Evolutionary conservation across 2,888 invertebrate genomes (phyloP).

Genomic region (Lycaena phlaeas): DNA sequence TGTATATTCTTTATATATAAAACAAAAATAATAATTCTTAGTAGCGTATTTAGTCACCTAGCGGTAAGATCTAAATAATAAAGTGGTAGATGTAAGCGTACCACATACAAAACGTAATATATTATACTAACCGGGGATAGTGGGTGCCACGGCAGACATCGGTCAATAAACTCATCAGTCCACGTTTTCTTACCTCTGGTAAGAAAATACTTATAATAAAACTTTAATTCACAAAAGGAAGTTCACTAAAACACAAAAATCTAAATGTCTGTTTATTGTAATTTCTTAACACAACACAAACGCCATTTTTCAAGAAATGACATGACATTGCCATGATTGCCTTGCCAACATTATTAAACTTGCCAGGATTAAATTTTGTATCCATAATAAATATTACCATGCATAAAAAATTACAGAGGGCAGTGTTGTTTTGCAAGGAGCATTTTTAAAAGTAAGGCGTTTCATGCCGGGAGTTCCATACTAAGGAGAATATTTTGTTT

Average conservation of each 20-base stretch:
- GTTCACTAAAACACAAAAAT: constrained; percentile 25
- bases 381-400: too few relatives aligned
- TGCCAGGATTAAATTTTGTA: too few relatives aligned
- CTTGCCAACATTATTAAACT: constrained; percentile 8
- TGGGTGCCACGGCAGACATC: constrained; percentile 73
- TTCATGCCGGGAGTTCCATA: too few relatives aligned
- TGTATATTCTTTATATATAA: constrained; percentile 2
- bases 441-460: too few relatives aligned
- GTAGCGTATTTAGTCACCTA: neutral
- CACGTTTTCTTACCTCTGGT: constrained; percentile 32
- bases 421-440: too few relatives aligned
- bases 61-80: neutral
- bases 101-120: constrained; percentile 25
- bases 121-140: constrained; percentile 63
- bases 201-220: constrained; percentile 12
- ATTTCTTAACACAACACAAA: constrained; percentile 56
- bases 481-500: too few relatives aligned
- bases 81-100: constrained; percentile 9
- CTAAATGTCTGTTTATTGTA: constrained; percentile 51
- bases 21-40: neutral
- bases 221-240: constrained; percentile 22
- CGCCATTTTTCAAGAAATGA: constrained; percentile 53
- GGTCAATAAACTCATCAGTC: constrained; percentile 69
- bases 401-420: too few relatives aligned
- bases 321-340: constrained; percentile 16